Evolutionary conservation across 2,888 invertebrate species (phyloP).

Genomic region (Himalopsyche japonica): DNA sequence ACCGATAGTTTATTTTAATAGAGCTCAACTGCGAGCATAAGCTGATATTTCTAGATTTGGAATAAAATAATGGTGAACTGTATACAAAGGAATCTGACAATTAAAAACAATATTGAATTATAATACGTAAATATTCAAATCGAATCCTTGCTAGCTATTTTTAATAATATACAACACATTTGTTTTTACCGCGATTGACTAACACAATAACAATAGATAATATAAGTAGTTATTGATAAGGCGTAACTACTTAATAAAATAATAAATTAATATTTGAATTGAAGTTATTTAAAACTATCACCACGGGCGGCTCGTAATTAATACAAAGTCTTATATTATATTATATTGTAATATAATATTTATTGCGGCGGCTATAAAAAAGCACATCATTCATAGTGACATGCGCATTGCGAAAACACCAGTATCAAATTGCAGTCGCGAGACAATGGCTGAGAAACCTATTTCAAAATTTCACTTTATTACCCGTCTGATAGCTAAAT

Average conservation of each 20-base stretch:
- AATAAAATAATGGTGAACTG: no score
- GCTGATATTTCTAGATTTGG: no score
- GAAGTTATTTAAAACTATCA: background rate
- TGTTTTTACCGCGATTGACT: no score
- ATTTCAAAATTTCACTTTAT: background rate
- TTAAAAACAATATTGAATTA: no score
- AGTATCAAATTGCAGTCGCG: background rate
- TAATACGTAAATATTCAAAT: no score
- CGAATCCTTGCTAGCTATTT: no score
- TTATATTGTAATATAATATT: background rate
- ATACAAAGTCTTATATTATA: background rate
- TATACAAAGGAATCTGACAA: no score
- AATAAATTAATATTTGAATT: background rate
- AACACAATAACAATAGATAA: background rate
- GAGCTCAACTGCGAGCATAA: no score
- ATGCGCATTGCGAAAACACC: background rate
- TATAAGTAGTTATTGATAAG: background rate
- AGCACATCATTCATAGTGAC: background rate
- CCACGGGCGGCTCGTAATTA: background rate
- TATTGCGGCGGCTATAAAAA: background rate
- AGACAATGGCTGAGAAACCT: background rate
- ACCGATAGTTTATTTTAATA: no score
- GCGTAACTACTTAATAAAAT: background rate
- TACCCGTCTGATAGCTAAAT: background rate
- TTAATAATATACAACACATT: no score